phyloP scores from a whole-genome alignment of 92 coral and sea anemone genomes.

The Nematostella vectensis region DNA sequence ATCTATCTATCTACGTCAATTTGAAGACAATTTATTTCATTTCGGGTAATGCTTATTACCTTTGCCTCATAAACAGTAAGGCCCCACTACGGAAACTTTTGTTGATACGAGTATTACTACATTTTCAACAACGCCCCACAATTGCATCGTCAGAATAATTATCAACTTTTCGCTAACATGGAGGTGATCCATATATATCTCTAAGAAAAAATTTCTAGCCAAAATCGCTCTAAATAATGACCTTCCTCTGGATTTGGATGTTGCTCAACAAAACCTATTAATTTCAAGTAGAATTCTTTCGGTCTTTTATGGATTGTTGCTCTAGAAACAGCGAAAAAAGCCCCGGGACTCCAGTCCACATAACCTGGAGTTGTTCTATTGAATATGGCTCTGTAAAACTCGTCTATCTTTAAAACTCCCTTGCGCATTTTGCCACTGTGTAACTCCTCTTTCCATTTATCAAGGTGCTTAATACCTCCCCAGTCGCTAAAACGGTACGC shows the following conservation, averaged over 20 bases:
- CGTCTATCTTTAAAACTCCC: slow-evolving; percentile 21
- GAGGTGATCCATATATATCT: too few species aligned
- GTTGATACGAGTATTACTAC: too few species aligned
- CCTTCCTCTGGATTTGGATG: slow-evolving; percentile 54
- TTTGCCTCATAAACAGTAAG: too few species aligned
- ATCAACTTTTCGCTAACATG: too few species aligned
- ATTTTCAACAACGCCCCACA: too few species aligned
- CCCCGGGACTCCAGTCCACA: slow-evolving; percentile 6
- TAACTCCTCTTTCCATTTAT: slow-evolving; percentile 15
- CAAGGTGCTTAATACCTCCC: slow-evolving; percentile 20
- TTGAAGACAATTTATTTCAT: too few species aligned
- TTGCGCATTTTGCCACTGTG: slow-evolving; percentile 26
- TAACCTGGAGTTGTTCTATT: slow-evolving; percentile 13
- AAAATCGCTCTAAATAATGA: slow-evolving; percentile 51
- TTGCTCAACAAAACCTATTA: slow-evolving; percentile 32
- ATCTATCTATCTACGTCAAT: too few species aligned
- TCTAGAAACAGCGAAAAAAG: slow-evolving; percentile 38
- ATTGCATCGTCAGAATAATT: too few species aligned
- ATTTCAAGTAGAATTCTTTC: slow-evolving; percentile 21
- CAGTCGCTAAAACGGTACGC: neutral
- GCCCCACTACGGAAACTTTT: too few species aligned
- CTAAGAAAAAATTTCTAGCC: slow-evolving; percentile 32
- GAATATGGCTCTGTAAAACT: slow-evolving; percentile 19
- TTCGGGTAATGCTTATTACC: too few species aligned
- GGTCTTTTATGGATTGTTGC: slow-evolving; percentile 28